A percentile compares a stretch with the other conserved stretches of the same genome.
These are phyloP conservation scores for Nothocercus julius DNA, from an alignment of 2,113 vertebrate genomes.

Conservation along the genomic window DNA sequence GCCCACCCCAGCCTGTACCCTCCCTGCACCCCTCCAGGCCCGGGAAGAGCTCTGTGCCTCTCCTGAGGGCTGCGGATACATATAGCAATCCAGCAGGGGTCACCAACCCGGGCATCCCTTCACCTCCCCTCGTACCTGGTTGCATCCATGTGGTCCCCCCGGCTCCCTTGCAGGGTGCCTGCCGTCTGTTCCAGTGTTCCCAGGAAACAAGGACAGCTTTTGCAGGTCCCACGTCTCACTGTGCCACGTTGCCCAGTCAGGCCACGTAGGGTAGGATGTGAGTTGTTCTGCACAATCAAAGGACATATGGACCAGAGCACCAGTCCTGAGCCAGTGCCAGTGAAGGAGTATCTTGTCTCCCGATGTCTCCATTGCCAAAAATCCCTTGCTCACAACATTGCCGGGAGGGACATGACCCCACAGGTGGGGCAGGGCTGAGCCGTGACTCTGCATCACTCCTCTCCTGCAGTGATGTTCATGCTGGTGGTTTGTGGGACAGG, in stretches of 20 bases:
- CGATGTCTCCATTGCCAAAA: not conserved
- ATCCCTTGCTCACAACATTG: no score
- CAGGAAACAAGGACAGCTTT: not conserved
- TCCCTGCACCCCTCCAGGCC: no score
- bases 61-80: not conserved
- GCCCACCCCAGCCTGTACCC: not conserved
- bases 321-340: not conserved
- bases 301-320: not conserved
- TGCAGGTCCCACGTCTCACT: not conserved
- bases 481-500: not conserved
- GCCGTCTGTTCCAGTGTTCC: not conserved
- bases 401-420: no score
- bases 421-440: no score
- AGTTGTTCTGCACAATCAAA: not conserved
- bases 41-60: not conserved
- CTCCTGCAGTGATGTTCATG: not conserved
- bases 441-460: not conserved
- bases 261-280: not conserved
- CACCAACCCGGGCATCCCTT: not conserved
- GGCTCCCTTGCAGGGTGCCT: not conserved
- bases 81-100: accelerated
- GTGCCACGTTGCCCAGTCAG: not conserved
- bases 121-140: not conserved
- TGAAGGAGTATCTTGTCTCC: not conserved
- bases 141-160: not conserved